These are phyloP conservation scores for Myotis findleyi DNA, from an alignment of 2,797 vertebrate genomes.

Conservation along the genomic window DNA sequence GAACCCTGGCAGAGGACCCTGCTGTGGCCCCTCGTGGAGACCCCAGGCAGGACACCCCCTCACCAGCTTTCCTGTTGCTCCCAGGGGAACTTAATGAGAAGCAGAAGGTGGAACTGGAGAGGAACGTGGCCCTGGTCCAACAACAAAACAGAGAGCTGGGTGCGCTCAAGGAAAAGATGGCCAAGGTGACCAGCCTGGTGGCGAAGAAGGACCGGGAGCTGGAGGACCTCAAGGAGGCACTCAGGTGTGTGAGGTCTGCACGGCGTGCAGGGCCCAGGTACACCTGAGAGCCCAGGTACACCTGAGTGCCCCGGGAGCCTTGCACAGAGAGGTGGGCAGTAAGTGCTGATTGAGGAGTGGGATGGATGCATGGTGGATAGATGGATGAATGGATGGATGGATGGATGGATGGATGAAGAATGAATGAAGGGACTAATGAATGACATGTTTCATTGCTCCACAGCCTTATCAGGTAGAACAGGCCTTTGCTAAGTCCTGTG, in stretches of 20 bases:
- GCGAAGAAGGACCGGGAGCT: constrained; percentile 87
- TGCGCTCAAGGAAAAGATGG: constrained; percentile 83
- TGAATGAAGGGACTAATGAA: not conserved
- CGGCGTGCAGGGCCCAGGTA: not conserved
- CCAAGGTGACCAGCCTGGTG: constrained; percentile 75
- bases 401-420: not conserved
- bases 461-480: not conserved
- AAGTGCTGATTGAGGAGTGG: not conserved
- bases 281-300: not conserved
- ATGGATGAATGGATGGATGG: too few species aligned
- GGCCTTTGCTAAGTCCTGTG: not conserved
- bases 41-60: not conserved
- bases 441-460: not conserved
- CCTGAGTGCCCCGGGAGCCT: not conserved
- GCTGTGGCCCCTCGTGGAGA: not conserved
- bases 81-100: constrained; percentile 89
- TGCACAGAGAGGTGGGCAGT: not conserved
- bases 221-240: constrained; percentile 79
- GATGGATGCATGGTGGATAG: not conserved
- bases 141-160: constrained; percentile 83
- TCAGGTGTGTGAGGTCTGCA: constrained; percentile 79
- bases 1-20: not conserved
- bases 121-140: constrained; percentile 80
- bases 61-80: not conserved
- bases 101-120: constrained; percentile 89